Evolutionary conservation across 2,113 vertebrate genomes (phyloP), one percentile per base, ranked within the genome.

Genomic region (Hippocampus mohnikei): DNA sequence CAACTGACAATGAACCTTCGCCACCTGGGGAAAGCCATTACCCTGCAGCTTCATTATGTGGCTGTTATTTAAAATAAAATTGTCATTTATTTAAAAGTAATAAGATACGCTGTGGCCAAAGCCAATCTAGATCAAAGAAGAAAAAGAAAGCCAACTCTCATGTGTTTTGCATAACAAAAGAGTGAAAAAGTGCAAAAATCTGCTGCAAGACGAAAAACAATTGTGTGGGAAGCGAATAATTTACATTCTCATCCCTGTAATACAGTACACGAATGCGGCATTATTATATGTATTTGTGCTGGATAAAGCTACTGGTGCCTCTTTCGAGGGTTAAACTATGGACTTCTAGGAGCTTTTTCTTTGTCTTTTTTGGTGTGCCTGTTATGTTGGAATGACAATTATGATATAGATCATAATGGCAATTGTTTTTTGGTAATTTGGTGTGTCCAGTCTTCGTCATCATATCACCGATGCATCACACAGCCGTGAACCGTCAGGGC

Each of bases 1-100:
- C 73, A 44, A 21, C 68, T 63, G 70, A 76, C 80, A 58, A 64
- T 7, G 33, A 37, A 44, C 60, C 55, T 58, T 53, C 20, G 68
- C 27, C 44, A 41, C 65, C 67, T 46, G 27, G 69, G 23, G 40
- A 23, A 65, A 42, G 21, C 27, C 41, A 65, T 42, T n/a, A 13
- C 21, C 8, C 6, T 23, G 10, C n/a, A 21, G 40, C 40, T n/a
- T 64, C 9, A 41, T 42, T 42, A 23, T 33, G 33, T 33, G 58
- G 58, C 8, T 8, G 18, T 33, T 13, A 33, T 60, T 59, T 60
- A 25, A 65, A 27, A 65, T 42, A 42, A 15, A 18, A 50, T n/a
- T n/a, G n/a, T n/a, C n/a, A n/a, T n/a, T n/a, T n/a, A n/a, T n/a
- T n/a, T n/a, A 48, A 50, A 50, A 7, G 16, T 46, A 18, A 65